These are phyloP conservation scores for Chrysoperla carnea DNA, from an alignment of 1,140 invertebrate genomes.

Conservation along the genomic window DNA sequence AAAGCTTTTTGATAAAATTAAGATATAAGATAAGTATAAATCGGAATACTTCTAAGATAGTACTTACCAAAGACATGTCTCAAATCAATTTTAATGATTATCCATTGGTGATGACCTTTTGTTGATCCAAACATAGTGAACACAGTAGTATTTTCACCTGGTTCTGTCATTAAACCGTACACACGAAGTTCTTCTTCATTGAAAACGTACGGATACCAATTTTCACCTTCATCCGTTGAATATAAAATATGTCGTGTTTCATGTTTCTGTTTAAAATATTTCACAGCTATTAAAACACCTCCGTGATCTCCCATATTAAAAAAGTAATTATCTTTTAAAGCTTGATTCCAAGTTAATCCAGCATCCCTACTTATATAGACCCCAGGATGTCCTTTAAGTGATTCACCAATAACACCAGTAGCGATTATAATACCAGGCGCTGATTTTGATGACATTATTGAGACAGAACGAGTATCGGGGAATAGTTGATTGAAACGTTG, in stretches of 20 bases:
- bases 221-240: constrained; percentile 71
- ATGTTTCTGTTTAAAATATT: constrained; percentile 52
- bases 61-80: constrained; percentile 44
- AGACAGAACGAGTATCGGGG: constrained; percentile 53
- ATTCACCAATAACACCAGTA: constrained; percentile 61
- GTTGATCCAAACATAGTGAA: constrained; percentile 83
- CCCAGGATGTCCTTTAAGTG: constrained; percentile 60
- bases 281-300: constrained; percentile 67
- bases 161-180: constrained; percentile 80
- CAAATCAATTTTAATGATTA: constrained; percentile 71
- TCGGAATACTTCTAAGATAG: constrained; percentile 11
- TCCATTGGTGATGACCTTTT: constrained; percentile 60
- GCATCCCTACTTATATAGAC: constrained; percentile 72
- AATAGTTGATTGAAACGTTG: constrained; percentile 72
- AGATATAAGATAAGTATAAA: too few species aligned
- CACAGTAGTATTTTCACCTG: constrained; percentile 76
- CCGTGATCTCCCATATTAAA: constrained; percentile 86
- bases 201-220: constrained; percentile 55
- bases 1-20: too few species aligned
- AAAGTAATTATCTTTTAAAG: constrained; percentile 64
- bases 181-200: constrained; percentile 50
- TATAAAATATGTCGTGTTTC: constrained; percentile 64
- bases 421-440: constrained; percentile 78
- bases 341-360: constrained; percentile 65
- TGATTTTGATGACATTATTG: constrained; percentile 73